Evolutionary conservation across 2,113 vertebrate genomes (phyloP).

Genomic region (Pelecanus crispus): DNA sequence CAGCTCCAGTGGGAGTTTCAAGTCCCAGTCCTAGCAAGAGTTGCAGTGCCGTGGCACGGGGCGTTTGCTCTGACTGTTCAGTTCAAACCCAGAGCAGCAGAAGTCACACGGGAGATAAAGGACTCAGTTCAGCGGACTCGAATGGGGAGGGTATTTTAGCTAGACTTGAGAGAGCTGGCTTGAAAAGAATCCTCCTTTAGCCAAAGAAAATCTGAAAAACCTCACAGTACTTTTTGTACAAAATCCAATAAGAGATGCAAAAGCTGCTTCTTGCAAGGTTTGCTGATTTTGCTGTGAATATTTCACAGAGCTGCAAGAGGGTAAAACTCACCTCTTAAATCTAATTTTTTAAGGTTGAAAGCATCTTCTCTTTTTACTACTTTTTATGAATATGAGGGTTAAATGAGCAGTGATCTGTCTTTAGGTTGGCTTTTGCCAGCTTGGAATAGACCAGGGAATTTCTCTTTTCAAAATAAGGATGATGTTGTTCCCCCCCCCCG

Average conservation of each 20-base stretch:
- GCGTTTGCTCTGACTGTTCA: background rate
- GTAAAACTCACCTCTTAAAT: background rate
- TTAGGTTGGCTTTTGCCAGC: background rate
- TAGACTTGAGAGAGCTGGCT: background rate
- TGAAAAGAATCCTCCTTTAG: background rate
- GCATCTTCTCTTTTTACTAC: background rate
- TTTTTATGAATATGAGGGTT: background rate
- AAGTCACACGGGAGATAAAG: background rate
- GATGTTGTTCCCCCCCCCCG: background rate
- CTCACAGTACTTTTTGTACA: background rate
- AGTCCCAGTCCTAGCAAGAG: background rate
- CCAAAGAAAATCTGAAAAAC: background rate
- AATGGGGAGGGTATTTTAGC: background rate
- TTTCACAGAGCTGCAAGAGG: background rate
- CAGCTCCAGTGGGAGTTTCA: background rate
- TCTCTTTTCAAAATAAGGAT: background rate
- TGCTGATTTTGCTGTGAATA: background rate
- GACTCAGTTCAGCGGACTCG: accelerated
- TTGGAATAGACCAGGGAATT: background rate
- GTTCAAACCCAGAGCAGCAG: background rate
- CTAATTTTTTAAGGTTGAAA: background rate
- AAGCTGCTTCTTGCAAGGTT: background rate
- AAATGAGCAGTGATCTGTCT: slow-evolving; percentile 7
- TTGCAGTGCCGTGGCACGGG: accelerated
- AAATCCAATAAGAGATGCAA: background rate